Evolutionary conservation across 2,888 invertebrate species (phyloP).

Genomic region (Lasius fuliginosus): DNA sequence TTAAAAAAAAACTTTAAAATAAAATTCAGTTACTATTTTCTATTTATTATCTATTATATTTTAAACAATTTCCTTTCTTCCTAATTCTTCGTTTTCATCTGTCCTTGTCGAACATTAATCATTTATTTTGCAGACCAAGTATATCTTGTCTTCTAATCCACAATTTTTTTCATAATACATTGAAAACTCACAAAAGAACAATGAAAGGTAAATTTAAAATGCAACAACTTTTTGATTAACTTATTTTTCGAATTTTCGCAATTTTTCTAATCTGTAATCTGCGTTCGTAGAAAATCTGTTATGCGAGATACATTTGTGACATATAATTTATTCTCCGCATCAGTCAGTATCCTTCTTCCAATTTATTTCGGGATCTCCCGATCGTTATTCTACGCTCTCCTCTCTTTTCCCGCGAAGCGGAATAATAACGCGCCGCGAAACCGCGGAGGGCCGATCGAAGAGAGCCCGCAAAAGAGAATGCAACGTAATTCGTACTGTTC

Average conservation of each 20-base stretch:
- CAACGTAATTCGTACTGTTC: conserved; percentile 81
- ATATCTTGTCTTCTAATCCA: conserved; percentile 5
- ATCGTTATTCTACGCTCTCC: neutral
- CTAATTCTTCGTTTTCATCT: neutral
- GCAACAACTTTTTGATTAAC: neutral
- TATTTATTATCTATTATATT: neutral
- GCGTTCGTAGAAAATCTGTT: neutral
- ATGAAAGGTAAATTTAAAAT: neutral
- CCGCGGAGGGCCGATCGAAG: conserved; percentile 30
- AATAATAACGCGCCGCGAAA: conserved; percentile 34
- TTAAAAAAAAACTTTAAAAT: neutral
- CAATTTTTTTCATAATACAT: neutral
- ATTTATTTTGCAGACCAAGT: neutral
- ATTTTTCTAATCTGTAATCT: no score
- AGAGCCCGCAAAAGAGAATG: conserved; percentile 58
- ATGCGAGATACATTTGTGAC: neutral
- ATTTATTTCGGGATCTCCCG: neutral
- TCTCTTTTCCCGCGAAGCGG: conserved; percentile 7
- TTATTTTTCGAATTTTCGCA: neutral
- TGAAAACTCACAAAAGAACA: neutral
- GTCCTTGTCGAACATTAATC: neutral
- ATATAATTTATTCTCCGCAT: neutral
- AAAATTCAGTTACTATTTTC: neutral
- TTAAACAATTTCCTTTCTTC: neutral
- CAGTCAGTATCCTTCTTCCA: neutral